phyloP scores from a whole-genome alignment of 2,113 vertebrate genomes.

The Chauna torquata region DNA sequence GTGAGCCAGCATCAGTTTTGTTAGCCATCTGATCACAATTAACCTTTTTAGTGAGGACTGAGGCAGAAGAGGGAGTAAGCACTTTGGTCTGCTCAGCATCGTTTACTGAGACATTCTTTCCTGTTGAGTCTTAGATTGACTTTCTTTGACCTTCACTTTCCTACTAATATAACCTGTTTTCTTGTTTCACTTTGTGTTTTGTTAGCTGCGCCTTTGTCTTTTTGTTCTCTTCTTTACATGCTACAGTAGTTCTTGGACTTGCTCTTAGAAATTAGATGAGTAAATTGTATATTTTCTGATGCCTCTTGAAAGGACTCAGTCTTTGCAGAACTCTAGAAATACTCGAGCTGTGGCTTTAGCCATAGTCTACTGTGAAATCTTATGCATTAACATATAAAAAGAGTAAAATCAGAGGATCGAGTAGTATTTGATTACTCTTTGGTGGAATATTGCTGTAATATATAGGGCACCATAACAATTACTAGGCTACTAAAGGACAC shows the following conservation, averaged over 20 bases:
- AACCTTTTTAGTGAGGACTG: not conserved
- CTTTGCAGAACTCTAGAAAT: not conserved
- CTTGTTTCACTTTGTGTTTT: not conserved
- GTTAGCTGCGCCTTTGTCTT: not conserved
- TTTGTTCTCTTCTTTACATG: fast-evolving
- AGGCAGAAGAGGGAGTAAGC: not conserved
- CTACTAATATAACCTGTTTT: not conserved
- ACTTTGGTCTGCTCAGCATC: not conserved
- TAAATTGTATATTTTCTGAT: not conserved
- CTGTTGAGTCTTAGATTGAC: not conserved
- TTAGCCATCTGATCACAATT: not conserved
- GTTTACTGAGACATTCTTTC: not conserved
- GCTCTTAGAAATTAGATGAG: not conserved
- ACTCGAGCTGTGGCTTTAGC: not conserved
- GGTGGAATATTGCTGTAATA: not conserved
- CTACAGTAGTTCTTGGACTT: not conserved
- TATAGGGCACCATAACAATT: not conserved
- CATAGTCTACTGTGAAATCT: not conserved
- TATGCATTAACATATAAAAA: not conserved
- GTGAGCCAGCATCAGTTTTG: not conserved
- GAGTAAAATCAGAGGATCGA: not conserved
- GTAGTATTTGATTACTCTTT: not conserved
- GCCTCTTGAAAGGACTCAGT: not conserved
- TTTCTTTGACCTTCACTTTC: conserved; percentile 26
- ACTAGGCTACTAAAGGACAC: not conserved